Evolutionary conservation across 2,113 vertebrate genomes (phyloP).

Genomic region (Xenotilapia leptura): DNA sequence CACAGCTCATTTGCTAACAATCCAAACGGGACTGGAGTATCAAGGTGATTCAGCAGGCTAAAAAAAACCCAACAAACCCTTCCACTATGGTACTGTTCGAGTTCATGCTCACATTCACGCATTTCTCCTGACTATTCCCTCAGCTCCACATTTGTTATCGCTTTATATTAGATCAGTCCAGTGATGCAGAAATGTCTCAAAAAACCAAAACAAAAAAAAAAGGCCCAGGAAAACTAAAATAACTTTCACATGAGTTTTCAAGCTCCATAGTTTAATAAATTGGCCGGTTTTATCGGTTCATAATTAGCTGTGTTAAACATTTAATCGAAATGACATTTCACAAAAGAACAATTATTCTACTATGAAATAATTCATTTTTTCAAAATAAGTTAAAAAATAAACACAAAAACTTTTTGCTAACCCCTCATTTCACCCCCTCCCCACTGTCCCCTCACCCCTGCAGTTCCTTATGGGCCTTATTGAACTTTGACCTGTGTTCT

Average conservation of each 20-base stretch:
- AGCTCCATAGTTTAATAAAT: slow-evolving; percentile 12
- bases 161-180: not conserved
- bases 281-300: not conserved
- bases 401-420: slow-evolving; percentile 20
- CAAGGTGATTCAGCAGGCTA: not conserved
- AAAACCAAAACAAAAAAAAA: not conserved
- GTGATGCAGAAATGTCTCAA: not conserved
- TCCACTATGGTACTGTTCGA: not conserved
- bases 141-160: not conserved
- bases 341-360: slow-evolving; percentile 13
- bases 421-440: slow-evolving; percentile 14
- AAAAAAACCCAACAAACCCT: not conserved
- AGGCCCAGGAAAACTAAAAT: not conserved
- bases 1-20: slow-evolving; percentile 10
- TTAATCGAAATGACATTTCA: slow-evolving; percentile 31
- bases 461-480: slow-evolving; percentile 40
- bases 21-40: not conserved
- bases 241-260: slow-evolving; percentile 1
- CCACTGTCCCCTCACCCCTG: slow-evolving; percentile 8
- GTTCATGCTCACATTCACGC: not conserved
- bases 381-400: slow-evolving; percentile 66
- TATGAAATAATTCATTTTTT: slow-evolving; percentile 22
- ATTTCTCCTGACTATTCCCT: not conserved
- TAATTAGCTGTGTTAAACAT: slow-evolving; percentile 30
- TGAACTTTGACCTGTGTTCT: slow-evolving; percentile 34